phyloP scores from a whole-genome alignment of 2,113 vertebrate species.

The Carollia perspicillata region DNA sequence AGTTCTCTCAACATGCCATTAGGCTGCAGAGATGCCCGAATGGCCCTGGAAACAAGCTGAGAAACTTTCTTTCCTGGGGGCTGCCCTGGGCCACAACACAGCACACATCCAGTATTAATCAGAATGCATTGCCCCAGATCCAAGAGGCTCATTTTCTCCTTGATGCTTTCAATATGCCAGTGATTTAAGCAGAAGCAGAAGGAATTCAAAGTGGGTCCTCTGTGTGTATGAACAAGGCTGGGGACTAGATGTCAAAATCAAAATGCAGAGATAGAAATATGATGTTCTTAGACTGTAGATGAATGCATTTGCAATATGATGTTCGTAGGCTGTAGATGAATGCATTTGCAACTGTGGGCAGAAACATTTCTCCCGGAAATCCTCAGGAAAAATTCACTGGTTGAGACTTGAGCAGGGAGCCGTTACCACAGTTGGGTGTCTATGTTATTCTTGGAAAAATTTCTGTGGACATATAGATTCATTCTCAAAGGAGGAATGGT shows the following conservation, averaged over 20 bases:
- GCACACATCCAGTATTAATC: not conserved
- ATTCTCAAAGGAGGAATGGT: not conserved
- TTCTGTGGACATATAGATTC: not conserved
- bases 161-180: not conserved
- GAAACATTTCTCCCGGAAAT: not conserved
- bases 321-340: not conserved
- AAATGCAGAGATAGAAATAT: not conserved
- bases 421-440: not conserved
- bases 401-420: not conserved
- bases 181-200: not conserved
- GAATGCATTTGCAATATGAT: not conserved
- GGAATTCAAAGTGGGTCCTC: not conserved
- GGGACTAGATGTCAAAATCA: not conserved
- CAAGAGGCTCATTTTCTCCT: not conserved
- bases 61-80: not conserved
- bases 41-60: not conserved
- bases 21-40: not conserved
- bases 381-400: not conserved
- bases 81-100: not conserved
- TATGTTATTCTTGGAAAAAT: not conserved
- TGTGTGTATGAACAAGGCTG: not conserved
- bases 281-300: not conserved
- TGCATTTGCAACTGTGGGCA: not conserved
- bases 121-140: not conserved
- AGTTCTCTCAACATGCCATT: not conserved